Evolutionary conservation across 2,888 invertebrate species (phyloP).

Genomic region (Plagodis dolabraria): DNA sequence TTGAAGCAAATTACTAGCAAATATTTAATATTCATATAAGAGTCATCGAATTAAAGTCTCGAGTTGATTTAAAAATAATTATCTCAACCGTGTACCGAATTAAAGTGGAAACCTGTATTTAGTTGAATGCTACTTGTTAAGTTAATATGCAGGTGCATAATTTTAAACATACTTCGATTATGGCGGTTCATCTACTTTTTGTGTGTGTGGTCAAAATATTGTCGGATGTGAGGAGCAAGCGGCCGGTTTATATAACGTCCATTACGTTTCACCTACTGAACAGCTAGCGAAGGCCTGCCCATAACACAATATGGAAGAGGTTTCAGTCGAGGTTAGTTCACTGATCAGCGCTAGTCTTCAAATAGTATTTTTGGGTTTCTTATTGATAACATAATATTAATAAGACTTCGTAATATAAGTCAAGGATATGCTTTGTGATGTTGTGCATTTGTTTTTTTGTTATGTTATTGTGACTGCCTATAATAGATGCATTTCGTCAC

Average conservation of each 20-base stretch:
- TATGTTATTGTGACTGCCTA: too few relatives aligned
- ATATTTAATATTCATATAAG: conserved; percentile 14
- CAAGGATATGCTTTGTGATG: too few relatives aligned
- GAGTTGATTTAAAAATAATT: conserved; percentile 30
- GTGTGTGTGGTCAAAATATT: conserved; percentile 37
- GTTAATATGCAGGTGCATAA: conserved; percentile 37
- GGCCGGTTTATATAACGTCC: background rate
- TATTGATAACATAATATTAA: too few relatives aligned
- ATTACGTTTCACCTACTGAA: background rate
- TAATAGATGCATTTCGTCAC: too few relatives aligned
- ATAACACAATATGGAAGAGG: too few relatives aligned
- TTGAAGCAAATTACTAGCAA: conserved; percentile 1
- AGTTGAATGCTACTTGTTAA: conserved; percentile 36
- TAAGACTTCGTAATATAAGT: too few relatives aligned
- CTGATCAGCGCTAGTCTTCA: too few relatives aligned
- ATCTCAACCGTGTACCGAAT: conserved; percentile 21
- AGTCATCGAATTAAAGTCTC: conserved; percentile 10
- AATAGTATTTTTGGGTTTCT: too few relatives aligned
- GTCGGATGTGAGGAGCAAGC: conserved; percentile 3
- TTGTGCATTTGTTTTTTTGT: too few relatives aligned
- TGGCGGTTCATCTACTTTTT: conserved; percentile 30
- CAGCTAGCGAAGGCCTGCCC: too few relatives aligned
- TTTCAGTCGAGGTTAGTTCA: too few relatives aligned
- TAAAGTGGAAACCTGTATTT: conserved; percentile 34
- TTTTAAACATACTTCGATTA: conserved; percentile 38